Evolutionary conservation across 2,797 vertebrate species (phyloP), one percentile per base, ranked within the genome.

Genomic region (Ambastaia sidthimunki): DNA sequence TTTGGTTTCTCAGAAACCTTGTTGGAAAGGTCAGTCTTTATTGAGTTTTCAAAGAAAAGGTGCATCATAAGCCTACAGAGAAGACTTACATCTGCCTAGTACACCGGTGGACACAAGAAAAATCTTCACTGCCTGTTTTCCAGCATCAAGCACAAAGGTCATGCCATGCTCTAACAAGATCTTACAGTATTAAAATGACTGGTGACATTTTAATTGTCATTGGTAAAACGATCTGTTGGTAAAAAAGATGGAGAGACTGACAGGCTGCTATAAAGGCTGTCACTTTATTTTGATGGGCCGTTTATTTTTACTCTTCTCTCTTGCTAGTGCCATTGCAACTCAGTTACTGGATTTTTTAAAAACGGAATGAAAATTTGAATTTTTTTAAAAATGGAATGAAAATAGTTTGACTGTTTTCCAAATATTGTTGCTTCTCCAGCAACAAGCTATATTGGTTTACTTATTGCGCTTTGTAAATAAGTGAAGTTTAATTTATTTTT

Each of bases 21-120:
- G 19, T 78, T 69, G 80, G 88, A 91, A 92, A 90, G 90, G 91
- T 60, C 85, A 86, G 69, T 9, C 31, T 82, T 84, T 81, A 86
- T 82, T 85, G 78, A 85, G 66, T 84, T 83, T 84, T 84, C 52
- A 71, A 48, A 23, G 81, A 68, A 75, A 81, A 72, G 21, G 62
- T 71, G 52, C 65, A 25, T 74, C 73, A 76, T 44, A 84, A 77
- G 73, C 63, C 60, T 28, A 62, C 23, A 41, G 75, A 74, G 73
- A 67, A 54, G 70, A 59, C 65, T 50, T 60, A 79, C 28, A 55
- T 80, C 62, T 67, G 48, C 66, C 47, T 21, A 10, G 28, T 60
- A 59, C 47, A 37, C 15, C 28, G 55, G 37, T 3, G 25, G 31
- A 83, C 72, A 37, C n/a, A 28, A 67, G 68, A 78, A 73, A 62